Conservation (phyloP, 2,888 invertebrate genomes). For the Serripes groenlandicus region DNA sequence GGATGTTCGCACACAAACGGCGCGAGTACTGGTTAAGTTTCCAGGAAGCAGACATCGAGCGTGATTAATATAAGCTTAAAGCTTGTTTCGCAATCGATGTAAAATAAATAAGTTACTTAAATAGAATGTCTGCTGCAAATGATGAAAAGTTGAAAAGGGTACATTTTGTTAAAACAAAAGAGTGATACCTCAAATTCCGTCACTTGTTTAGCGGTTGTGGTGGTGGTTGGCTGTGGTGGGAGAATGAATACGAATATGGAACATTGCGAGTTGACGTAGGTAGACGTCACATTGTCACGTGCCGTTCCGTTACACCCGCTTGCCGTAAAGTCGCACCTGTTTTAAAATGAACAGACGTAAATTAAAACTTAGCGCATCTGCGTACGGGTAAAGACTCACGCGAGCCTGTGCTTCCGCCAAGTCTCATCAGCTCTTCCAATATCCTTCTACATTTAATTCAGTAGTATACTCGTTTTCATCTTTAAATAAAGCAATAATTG, state of each 20-base stretch:
- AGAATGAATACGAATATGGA: background rate
- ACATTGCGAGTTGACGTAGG: background rate
- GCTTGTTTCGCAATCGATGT: no score
- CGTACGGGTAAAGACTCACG: background rate
- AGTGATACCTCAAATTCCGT: constrained; percentile 6
- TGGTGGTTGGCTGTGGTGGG: background rate
- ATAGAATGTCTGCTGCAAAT: no score
- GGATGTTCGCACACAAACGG: no score
- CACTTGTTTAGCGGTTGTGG: background rate
- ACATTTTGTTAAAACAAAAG: background rate
- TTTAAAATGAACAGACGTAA: background rate
- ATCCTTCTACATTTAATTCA: background rate
- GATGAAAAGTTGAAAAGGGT: no score
- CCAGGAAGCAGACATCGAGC: no score
- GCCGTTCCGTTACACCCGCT: constrained; percentile 19
- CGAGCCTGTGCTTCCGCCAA: background rate
- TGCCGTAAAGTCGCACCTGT: background rate
- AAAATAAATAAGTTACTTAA: no score
- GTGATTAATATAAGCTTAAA: no score
- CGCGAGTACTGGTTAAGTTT: no score
- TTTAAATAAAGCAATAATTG: no score
- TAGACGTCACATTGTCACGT: constrained; percentile 13
- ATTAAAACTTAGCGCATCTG: background rate
- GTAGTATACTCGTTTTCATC: background rate
- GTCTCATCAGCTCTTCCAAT: background rate